Evolutionary conservation across 2,888 invertebrate genomes (phyloP), one percentile per base, ranked within the genome.

Genomic region (Galeopsomyia nigrocyanea): DNA sequence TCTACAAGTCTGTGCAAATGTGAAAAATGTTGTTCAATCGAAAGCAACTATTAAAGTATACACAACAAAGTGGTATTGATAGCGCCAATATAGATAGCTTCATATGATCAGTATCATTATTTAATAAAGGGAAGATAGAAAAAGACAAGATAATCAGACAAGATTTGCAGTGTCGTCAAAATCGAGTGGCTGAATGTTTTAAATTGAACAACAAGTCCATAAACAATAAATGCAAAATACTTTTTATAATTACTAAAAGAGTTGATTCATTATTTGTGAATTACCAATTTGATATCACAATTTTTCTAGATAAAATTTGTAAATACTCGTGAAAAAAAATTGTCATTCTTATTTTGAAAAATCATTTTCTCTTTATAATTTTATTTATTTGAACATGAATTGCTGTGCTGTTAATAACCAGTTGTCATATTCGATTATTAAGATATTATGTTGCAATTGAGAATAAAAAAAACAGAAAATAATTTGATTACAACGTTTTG

Each of bases 11-110:
- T 49, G 56, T 60, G 49, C 49, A 63, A 61, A 51, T 73, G 68
- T 68, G 65, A 68, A 65, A 68, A 68, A 58, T 64, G 47, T 68
- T 65, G 64, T 21, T 69, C 61, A 58, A 57, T 53, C 56, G 50
- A 50, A 51, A 56, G 22, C 31, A 58, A 60, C 50, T 46, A 31
- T n/a, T 13, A 47, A 9, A 26, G 16, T 46, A 13, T 63, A 47
- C 47, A 16, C 56, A 46, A 49, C 19, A 50, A 49, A 26, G 26
- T 56, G 22, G 22, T 56, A 16, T 16, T 14, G 21, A 22, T 16
- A 56, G 39, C 39, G 39, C 39, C 13, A 39, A 39, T 39, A 39
- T 39, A 39, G 39, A 39, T 39, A 39, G 39, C 39, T 7, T 39
- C 39, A 56, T 22, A n/a, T 22, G 10, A 16, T 56, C 26, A 22